These are phyloP conservation scores for Eupithecia abbreviata DNA, from an alignment of 2,888 invertebrate species.

Conservation along the genomic window DNA sequence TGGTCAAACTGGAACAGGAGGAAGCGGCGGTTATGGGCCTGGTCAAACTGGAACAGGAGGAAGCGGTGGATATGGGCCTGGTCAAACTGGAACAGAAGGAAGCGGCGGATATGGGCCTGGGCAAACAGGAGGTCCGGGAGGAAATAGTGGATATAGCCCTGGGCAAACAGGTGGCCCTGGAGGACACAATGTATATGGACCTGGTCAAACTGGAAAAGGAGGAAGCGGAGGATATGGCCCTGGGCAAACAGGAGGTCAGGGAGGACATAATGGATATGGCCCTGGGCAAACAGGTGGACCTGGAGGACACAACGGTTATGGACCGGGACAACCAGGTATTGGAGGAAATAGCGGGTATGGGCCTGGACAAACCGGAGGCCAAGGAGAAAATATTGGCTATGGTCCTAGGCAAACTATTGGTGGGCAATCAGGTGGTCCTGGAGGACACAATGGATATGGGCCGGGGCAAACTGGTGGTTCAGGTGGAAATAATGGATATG, in stretches of 20 bases:
- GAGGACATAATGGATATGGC: constrained; percentile 11
- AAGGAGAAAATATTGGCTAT: constrained; percentile 16
- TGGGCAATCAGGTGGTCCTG: constrained; percentile 22
- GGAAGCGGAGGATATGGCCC: constrained; percentile 34
- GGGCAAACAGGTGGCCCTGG: constrained; percentile 26
- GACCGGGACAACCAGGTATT: constrained; percentile 31
- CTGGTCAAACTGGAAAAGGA: constrained; percentile 25
- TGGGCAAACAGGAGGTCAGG: constrained; percentile 27
- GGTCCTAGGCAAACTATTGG: constrained; percentile 13
- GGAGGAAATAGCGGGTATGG: constrained; percentile 15
- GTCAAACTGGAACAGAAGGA: constrained; percentile 28
- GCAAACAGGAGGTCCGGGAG: constrained; percentile 25
- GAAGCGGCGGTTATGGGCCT: constrained; percentile 32
- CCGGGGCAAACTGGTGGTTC: constrained; percentile 30
- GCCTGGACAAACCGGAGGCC: not conserved
- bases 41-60: constrained; percentile 33
- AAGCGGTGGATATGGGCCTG: constrained; percentile 32
- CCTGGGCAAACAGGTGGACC: constrained; percentile 18
- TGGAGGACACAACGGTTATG: constrained; percentile 31
- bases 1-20: not conserved
- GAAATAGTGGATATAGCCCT: constrained; percentile 27
- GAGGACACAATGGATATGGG: constrained; percentile 32
- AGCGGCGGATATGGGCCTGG: constrained; percentile 32
- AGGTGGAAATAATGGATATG: constrained; percentile 12
- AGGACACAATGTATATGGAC: constrained; percentile 33